Percentiles rank a stretch among this genome's conserved stretches.
These are phyloP conservation scores for Tragelaphus buxtoni DNA, from an alignment of 2,113 vertebrate species.

Conservation along the genomic window DNA sequence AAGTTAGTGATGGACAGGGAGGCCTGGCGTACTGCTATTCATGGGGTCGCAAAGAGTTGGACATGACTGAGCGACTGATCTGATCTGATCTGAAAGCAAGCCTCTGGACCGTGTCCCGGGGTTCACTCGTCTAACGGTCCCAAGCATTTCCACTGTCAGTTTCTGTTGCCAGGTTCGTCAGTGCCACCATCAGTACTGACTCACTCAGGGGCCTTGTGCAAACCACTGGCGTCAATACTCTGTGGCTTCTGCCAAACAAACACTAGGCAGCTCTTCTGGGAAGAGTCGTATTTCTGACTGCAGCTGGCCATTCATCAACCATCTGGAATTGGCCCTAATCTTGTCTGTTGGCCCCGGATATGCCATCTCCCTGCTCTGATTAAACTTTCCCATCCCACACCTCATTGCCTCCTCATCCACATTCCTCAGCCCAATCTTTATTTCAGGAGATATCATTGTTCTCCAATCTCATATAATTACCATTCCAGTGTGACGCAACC, in stretches of 20 bases:
- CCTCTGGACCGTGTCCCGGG: not conserved
- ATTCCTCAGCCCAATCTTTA: not conserved
- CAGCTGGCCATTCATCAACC: not conserved
- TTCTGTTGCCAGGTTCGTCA: not conserved
- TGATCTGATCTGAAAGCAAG: too few relatives aligned
- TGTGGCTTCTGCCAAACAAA: not conserved
- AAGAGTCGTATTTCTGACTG: not conserved
- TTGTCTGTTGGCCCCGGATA: not conserved
- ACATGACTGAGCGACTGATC: too few relatives aligned
- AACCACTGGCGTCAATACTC: not conserved
- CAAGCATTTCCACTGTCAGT: accelerated
- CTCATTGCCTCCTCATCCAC: not conserved
- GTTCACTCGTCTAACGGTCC: not conserved
- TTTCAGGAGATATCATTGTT: not conserved
- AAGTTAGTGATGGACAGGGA: too few relatives aligned
- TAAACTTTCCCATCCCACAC: not conserved
- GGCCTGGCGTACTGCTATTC: too few relatives aligned
- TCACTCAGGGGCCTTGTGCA: not conserved
- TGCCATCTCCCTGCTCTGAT: not conserved
- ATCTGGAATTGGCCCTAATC: not conserved
- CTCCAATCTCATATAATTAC: not conserved
- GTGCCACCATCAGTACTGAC: not conserved
- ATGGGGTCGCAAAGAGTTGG: too few relatives aligned
- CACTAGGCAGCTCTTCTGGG: not conserved
- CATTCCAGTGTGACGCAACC: not conserved